A percentile compares a stretch with the other conserved stretches of the same genome.
Evolutionary conservation across 2,797 vertebrate genomes (phyloP).

Genomic region (Bradypodion pumilum): DNA sequence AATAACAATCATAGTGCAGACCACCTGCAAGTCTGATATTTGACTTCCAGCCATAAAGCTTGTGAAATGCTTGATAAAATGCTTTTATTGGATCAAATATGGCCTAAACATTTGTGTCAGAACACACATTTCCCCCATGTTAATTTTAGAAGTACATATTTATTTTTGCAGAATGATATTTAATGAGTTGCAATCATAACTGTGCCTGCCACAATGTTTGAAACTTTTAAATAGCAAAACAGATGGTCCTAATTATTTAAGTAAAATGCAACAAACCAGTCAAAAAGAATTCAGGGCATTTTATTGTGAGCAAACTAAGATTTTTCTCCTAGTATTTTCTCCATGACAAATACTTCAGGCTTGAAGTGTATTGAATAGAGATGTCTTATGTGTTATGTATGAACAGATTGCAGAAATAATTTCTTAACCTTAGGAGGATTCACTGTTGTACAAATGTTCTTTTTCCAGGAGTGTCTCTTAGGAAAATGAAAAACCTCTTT

Average conservation of each 20-base stretch:
- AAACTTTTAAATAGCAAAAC: conserved; percentile 50
- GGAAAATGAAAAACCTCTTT: background rate
- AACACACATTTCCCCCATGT: background rate
- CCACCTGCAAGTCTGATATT: conserved; percentile 9
- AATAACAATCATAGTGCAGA: background rate
- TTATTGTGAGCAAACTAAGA: background rate
- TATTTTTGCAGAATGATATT: conserved; percentile 41
- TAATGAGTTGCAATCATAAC: conserved; percentile 47
- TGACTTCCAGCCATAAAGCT: conserved; percentile 14
- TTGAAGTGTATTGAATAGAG: conserved; percentile 39
- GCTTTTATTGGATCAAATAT: conserved; percentile 23
- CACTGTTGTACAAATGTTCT: conserved; percentile 20
- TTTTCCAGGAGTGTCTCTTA: background rate
- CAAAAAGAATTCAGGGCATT: conserved; percentile 49
- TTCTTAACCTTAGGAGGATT: conserved; percentile 40
- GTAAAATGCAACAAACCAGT: conserved; percentile 53
- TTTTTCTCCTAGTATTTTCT: conserved; percentile 35
- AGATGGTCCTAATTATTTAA: conserved; percentile 62
- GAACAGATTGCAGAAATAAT: conserved; percentile 39
- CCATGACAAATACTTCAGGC: conserved; percentile 25
- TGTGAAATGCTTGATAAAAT: conserved; percentile 19
- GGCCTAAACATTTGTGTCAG: conserved; percentile 17
- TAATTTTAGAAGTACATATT: conserved; percentile 23
- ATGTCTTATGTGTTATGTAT: background rate
- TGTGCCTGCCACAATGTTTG: conserved; percentile 40